A percentile compares a stretch with the other conserved stretches of the same genome.
Evolutionary conservation across 2,888 invertebrate species (phyloP).

Genomic region (Beris morrisii): DNA sequence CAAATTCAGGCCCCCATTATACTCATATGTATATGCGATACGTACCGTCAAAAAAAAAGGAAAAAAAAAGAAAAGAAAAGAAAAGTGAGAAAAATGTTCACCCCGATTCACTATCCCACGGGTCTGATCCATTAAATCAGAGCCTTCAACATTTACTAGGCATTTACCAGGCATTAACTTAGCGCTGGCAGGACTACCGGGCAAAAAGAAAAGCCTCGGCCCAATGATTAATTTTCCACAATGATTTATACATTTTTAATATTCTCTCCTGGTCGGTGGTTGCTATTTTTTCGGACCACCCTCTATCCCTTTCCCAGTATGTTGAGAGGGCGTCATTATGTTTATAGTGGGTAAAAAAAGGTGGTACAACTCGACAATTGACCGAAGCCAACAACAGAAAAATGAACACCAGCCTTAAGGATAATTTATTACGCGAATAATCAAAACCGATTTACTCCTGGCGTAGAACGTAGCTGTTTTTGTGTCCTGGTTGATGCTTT

Average conservation of each 20-base stretch:
- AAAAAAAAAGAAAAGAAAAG: not conserved
- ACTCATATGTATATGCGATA: not conserved
- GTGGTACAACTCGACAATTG: no score
- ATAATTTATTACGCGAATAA: no score
- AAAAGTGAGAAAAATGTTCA: not conserved
- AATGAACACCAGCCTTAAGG: no score
- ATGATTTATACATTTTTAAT: constrained; percentile 32
- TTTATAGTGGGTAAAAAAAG: no score
- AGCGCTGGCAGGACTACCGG: not conserved
- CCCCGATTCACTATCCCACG: constrained; percentile 6
- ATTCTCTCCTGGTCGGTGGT: constrained; percentile 7
- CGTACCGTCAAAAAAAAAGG: not conserved
- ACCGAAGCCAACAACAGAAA: no score
- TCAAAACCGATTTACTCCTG: no score
- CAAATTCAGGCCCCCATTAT: not conserved
- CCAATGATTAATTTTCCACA: constrained; percentile 23
- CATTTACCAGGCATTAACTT: constrained; percentile 27
- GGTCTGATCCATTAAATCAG: constrained; percentile 24
- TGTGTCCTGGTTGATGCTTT: no score
- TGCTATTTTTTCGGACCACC: no score
- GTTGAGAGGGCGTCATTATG: no score
- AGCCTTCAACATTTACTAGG: constrained; percentile 15
- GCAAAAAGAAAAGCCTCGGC: constrained; percentile 1
- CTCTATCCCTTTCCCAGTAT: no score
- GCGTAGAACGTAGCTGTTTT: no score